Evolutionary conservation across 2,888 invertebrate genomes (phyloP), one percentile per base, ranked within the genome.

Genomic region (Tenthredo amoena): DNA sequence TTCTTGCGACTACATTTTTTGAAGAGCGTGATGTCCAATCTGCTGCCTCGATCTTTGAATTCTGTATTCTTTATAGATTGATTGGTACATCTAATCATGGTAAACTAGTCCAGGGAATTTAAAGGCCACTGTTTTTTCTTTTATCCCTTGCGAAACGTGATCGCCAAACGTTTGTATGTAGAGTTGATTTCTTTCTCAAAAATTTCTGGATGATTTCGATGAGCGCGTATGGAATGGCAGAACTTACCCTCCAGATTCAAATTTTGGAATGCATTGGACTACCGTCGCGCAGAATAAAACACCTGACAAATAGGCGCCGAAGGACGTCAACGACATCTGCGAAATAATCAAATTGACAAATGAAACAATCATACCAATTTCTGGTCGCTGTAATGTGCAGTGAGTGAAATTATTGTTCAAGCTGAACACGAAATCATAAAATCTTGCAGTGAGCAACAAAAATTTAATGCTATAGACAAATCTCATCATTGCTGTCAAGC

Each of bases 161-260:
- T 40, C 37, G 10, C n/a, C 1, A 9, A 40, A 74, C 4, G 47
- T 43, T 74, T 47, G 43, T 15, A 15, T 15, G 47, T 72, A 40
- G 55, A 77, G n/a, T 31, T 26, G 18, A 7, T 7, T 21, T 40
- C 21, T 74, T 6, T 55, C 7, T 55, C 7, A 7, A 5, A 10
- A 40, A 74, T 74, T 18, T 34, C n/a, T 9, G 43, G 21, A n/a
- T 40, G 55, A 65, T 77, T 47, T 18, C 21, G 6, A 34, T 1
- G 31, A 15, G 34, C 9, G 4, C 0, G 31, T 31, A 34, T 40
- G 50, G 6, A 50, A 34, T 55, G 34, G 77, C 15, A 77, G 65
- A 47, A 87, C 89, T 91, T 89, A 93, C 93, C 92, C 91, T 89
- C 90, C 91, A 40, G 89, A 88, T 50, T 92, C 91, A 85, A 90